Evolutionary conservation across 2,113 vertebrate species (phyloP), one percentile per base, ranked within the genome.

Genomic region (Egretta garzetta): DNA sequence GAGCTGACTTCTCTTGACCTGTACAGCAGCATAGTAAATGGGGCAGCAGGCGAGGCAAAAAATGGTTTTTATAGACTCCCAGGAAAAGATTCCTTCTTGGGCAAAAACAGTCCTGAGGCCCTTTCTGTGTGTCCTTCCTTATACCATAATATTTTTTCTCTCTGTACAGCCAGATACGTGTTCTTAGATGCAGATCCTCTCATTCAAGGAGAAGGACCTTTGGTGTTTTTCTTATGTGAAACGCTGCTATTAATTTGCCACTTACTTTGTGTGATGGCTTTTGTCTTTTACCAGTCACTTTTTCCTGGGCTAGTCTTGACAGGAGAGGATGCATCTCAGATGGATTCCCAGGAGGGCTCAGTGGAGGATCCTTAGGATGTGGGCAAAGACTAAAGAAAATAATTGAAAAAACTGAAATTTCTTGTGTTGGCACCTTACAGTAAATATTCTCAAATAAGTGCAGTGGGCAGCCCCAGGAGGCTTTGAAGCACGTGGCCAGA

Each of bases 401-500:
- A 43, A 74, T 10, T 22, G 27, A 41, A 47, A 47, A 35, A 75
- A 19, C 30, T 73, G 22, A 32, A 77, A 63, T 49, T 67, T 22
- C 26, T 53, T 39, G 4, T 64, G 9, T 75, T 16, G 14, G 9
- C 17, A 59, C 35, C 47, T 90, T 59, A 47, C 23, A 52, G n/a
- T 67, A 76, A 71, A 88, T 55, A 55, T 41, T 90, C 39, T 73
- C n/a, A n/a, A 58, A n/a, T 55, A 53, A 67, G 45, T 56, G 77
- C n/a, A 33, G 20, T 53, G 37, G 19, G 30, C 18, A 80, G 68
- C 14, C 27, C 18, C 26, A 19, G 47, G 32, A 45, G 35, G 9
- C 24, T 68, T 22, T 70, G 72, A 66, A 77, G 26, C 18, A 32
- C 0, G 0, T 30, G 67, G 27, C 52, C 21, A 12, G 33, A 8